Conservation (phyloP, 2,888 invertebrate genomes). For the Ctenicera cuprea region DNA sequence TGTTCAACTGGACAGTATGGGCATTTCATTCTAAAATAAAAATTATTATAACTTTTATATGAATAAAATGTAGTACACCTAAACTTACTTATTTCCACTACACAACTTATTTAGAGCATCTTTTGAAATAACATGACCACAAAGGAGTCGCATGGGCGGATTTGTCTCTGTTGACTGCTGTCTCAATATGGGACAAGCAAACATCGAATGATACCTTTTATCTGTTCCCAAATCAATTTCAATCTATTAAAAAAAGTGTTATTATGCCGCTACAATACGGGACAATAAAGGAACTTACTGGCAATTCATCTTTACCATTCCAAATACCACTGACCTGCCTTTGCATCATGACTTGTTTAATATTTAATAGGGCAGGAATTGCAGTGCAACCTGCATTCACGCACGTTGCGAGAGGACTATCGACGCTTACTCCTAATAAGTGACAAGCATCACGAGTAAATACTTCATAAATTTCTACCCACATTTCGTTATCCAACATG, state of each 20-base stretch:
- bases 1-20: slow-evolving; percentile 99
- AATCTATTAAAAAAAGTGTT: slow-evolving; percentile 78
- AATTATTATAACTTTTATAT: slow-evolving; percentile 3
- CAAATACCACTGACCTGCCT: slow-evolving; percentile 94
- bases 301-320: slow-evolving; percentile 96
- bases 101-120: slow-evolving; percentile 98
- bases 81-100: slow-evolving; percentile 89
- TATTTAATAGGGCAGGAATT: slow-evolving; percentile 94
- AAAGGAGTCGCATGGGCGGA: slow-evolving; percentile 97
- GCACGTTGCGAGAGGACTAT: slow-evolving; percentile 93
- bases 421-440: slow-evolving; percentile 90
- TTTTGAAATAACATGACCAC: slow-evolving; percentile 98
- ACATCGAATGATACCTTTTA: slow-evolving; percentile 96
- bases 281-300: slow-evolving; percentile 77
- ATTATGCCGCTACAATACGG: background rate
- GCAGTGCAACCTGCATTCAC: slow-evolving; percentile 95
- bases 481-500: slow-evolving; percentile 84
- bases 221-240: slow-evolving; percentile 95
- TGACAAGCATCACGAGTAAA: slow-evolving; percentile 96
- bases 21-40: slow-evolving; percentile 91
- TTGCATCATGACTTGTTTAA: slow-evolving; percentile 93
- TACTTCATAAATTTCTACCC: slow-evolving; percentile 91
- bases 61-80: background rate
- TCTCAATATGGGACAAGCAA: slow-evolving; percentile 98
- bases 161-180: slow-evolving; percentile 97